Evolutionary conservation across 2,888 invertebrate species (phyloP).

Genomic region (Stegophylla sp.): DNA sequence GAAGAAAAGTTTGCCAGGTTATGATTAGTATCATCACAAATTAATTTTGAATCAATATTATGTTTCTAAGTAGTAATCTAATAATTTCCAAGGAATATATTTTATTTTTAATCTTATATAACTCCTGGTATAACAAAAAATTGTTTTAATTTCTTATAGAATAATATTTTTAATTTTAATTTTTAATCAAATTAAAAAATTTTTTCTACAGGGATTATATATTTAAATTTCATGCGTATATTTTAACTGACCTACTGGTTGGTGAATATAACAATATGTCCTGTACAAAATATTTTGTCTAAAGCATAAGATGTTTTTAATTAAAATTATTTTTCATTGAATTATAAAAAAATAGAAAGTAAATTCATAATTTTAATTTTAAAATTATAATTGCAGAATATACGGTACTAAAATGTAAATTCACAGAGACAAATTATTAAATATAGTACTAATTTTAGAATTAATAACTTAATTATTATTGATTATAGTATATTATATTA

Average conservation of each 20-base stretch:
- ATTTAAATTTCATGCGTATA: not conserved
- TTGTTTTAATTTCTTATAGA: no score
- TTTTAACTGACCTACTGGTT: not conserved
- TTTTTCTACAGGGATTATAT: not conserved
- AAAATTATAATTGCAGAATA: not conserved
- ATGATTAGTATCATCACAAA: not conserved
- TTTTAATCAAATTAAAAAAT: not conserved
- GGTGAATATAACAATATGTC: not conserved
- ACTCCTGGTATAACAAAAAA: no score
- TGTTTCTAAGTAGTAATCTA: not conserved
- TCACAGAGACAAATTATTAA: not conserved
- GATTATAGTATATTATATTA: not conserved
- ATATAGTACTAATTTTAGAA: constrained; percentile 9
- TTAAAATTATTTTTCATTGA: constrained; percentile 3
- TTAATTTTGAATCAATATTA: not conserved
- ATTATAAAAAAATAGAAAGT: not conserved
- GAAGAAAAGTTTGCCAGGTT: not conserved
- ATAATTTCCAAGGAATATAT: not conserved
- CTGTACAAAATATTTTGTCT: constrained; percentile 24
- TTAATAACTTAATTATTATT: constrained; percentile 11
- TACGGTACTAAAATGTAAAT: not conserved
- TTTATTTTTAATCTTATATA: not conserved
- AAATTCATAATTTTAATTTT: not conserved
- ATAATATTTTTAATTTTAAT: not conserved
- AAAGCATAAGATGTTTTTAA: constrained; percentile 3